phyloP scores from a whole-genome alignment of 2,797 vertebrate species.

The Peromyscus eremicus region DNA sequence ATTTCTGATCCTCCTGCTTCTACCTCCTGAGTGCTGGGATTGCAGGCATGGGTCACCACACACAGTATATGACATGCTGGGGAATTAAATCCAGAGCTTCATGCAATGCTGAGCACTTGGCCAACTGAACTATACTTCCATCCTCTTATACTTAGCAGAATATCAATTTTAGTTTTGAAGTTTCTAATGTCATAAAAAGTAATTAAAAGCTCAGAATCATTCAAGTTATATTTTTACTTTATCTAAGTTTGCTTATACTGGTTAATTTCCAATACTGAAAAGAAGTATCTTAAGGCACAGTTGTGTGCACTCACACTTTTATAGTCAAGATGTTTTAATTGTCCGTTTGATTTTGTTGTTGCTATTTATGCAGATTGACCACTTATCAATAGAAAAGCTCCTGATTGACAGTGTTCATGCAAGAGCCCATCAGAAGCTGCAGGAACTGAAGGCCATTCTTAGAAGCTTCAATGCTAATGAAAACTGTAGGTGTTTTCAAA shows the following conservation, averaged over 20 bases:
- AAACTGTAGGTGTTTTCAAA: slow-evolving; percentile 92
- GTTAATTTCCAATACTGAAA: slow-evolving; percentile 46
- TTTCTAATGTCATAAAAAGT: slow-evolving; percentile 41
- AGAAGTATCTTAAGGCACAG: slow-evolving; percentile 47
- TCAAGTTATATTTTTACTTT: slow-evolving; percentile 56
- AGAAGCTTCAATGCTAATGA: slow-evolving; percentile 95
- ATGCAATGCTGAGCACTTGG: background rate
- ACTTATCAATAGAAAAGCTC: slow-evolving; percentile 98
- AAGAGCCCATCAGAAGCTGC: slow-evolving; percentile 97
- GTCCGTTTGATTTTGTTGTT: slow-evolving; percentile 58
- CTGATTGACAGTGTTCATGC: slow-evolving; percentile 99
- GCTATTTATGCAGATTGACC: slow-evolving; percentile 93
- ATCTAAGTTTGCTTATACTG: slow-evolving; percentile 62
- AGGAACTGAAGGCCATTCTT: slow-evolving; percentile 98
- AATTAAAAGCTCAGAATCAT: slow-evolving; percentile 47
- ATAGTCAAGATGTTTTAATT: slow-evolving; percentile 54
- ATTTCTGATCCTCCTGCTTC: background rate
- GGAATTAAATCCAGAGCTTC: background rate
- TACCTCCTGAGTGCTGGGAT: background rate
- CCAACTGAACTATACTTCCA: background rate
- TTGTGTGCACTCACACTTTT: slow-evolving; percentile 48
- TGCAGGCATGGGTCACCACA: background rate
- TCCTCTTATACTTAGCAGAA: background rate
- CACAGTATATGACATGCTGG: background rate
- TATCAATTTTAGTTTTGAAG: slow-evolving; percentile 24